These are phyloP conservation scores for Zosterops pallidus DNA, from an alignment of 2,113 vertebrate species.

Conservation along the genomic window DNA sequence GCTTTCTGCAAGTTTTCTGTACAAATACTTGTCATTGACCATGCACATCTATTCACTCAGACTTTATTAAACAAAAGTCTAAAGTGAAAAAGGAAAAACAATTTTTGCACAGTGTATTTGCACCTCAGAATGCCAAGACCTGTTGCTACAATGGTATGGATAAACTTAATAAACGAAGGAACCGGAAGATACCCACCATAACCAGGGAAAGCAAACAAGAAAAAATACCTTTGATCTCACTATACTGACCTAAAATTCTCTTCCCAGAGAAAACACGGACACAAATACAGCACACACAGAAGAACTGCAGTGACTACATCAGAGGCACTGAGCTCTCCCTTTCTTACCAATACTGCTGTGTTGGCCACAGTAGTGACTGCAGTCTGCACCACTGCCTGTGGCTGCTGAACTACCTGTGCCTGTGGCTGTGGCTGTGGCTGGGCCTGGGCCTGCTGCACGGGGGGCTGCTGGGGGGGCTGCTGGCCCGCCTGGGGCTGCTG, in stretches of 20 bases:
- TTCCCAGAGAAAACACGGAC: neutral
- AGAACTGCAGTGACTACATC: neutral
- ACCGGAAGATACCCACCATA: neutral
- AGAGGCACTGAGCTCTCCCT: slow-evolving; percentile 16
- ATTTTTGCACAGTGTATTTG: neutral
- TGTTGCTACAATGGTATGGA: neutral
- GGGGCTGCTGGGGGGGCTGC: slow-evolving; percentile 58
- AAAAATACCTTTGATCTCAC: neutral
- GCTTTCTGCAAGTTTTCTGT: neutral
- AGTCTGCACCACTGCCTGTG: slow-evolving; percentile 80
- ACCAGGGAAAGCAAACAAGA: neutral
- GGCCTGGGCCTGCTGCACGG: slow-evolving; percentile 73
- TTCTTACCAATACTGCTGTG: slow-evolving; percentile 89
- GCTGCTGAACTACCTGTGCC: slow-evolving; percentile 70
- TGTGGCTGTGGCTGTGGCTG: slow-evolving; percentile 70
- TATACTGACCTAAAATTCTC: neutral
- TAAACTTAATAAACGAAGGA: neutral
- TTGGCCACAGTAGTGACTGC: slow-evolving; percentile 84
- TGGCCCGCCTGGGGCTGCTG: slow-evolving; percentile 72
- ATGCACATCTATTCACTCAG: neutral
- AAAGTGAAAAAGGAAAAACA: neutral
- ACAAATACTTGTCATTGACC: neutral
- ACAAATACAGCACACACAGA: neutral
- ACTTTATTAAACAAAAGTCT: neutral
- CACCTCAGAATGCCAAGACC: neutral